A percentile compares a stretch with the other conserved stretches of the same genome.
These are phyloP conservation scores for Lordiphosa collinella DNA, from an alignment of 1,140 invertebrate species.

Conservation along the genomic window DNA sequence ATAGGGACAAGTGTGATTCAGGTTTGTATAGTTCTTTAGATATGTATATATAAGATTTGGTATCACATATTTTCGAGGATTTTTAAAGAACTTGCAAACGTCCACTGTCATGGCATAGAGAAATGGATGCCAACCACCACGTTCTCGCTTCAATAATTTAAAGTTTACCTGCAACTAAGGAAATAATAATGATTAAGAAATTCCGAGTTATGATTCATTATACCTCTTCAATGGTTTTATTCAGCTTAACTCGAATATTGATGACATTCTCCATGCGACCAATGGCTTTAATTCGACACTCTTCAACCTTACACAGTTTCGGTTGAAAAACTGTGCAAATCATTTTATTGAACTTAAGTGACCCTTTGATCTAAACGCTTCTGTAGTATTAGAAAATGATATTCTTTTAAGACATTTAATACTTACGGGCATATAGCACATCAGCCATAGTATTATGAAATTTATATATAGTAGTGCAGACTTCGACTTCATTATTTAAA, in stretches of 20 bases:
- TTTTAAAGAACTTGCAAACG: constrained; percentile 27
- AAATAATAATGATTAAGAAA: too few relatives aligned
- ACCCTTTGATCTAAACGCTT: neutral
- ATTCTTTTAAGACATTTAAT: too few relatives aligned
- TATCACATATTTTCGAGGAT: constrained; percentile 7
- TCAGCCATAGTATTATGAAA: too few relatives aligned
- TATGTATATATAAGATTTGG: constrained; percentile 19
- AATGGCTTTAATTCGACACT: constrained; percentile 35
- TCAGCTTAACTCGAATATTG: constrained; percentile 2
- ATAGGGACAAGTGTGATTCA: constrained; percentile 31
- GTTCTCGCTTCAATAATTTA: constrained; percentile 17
- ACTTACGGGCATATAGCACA: too few relatives aligned
- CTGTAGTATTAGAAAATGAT: neutral
- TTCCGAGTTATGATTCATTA: neutral
- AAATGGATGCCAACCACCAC: constrained; percentile 44
- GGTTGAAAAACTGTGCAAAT: neutral
- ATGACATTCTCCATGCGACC: constrained; percentile 22
- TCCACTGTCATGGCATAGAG: constrained; percentile 21
- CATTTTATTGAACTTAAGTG: constrained; percentile 22
- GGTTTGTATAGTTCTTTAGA: constrained; percentile 14
- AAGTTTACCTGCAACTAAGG: constrained; percentile 5
- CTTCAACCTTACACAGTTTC: neutral
- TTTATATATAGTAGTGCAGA: too few relatives aligned
- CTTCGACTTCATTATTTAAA: too few relatives aligned
- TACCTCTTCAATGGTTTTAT: constrained; percentile 28